Percentiles rank a stretch among this genome's conserved stretches.
These are phyloP conservation scores for Brachyopa scutellaris DNA, from an alignment of 2,888 invertebrate genomes.

Conservation along the genomic window DNA sequence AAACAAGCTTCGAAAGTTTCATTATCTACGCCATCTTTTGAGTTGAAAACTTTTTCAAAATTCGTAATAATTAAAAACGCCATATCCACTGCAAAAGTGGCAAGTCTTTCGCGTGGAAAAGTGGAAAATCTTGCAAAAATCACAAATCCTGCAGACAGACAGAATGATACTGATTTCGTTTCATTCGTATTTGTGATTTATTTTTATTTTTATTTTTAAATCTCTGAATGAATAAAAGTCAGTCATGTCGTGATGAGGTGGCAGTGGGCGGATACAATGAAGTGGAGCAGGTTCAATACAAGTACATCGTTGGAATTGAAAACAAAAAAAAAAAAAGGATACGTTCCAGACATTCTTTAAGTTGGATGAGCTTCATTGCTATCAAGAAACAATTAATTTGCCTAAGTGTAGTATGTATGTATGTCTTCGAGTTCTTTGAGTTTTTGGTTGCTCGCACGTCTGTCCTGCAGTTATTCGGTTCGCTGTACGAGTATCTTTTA, in stretches of 20 bases:
- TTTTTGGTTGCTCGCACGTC: background rate
- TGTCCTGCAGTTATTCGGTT: background rate
- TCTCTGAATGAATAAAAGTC: slow-evolving; percentile 9
- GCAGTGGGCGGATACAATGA: background rate
- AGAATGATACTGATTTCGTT: too few species aligned
- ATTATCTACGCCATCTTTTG: too few species aligned
- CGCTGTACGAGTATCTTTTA: background rate
- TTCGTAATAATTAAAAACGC: too few species aligned
- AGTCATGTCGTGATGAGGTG: background rate
- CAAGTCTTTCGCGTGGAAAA: too few species aligned
- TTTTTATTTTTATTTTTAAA: too few species aligned
- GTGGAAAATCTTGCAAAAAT: too few species aligned
- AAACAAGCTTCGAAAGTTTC: too few species aligned
- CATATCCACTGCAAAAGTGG: too few species aligned
- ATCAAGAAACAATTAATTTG: slow-evolving; percentile 37
- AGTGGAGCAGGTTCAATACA: background rate
- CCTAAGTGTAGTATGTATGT: slow-evolving; percentile 26
- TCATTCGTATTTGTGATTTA: too few species aligned
- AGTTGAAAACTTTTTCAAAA: too few species aligned
- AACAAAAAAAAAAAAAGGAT: slow-evolving; percentile 7
- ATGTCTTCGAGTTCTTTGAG: background rate
- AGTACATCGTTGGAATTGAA: background rate
- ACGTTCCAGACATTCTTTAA: slow-evolving; percentile 35
- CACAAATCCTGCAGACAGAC: too few species aligned
- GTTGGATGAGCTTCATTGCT: background rate